Evolutionary conservation across 2,888 invertebrate species (phyloP).

Genomic region (Biston betularia): DNA sequence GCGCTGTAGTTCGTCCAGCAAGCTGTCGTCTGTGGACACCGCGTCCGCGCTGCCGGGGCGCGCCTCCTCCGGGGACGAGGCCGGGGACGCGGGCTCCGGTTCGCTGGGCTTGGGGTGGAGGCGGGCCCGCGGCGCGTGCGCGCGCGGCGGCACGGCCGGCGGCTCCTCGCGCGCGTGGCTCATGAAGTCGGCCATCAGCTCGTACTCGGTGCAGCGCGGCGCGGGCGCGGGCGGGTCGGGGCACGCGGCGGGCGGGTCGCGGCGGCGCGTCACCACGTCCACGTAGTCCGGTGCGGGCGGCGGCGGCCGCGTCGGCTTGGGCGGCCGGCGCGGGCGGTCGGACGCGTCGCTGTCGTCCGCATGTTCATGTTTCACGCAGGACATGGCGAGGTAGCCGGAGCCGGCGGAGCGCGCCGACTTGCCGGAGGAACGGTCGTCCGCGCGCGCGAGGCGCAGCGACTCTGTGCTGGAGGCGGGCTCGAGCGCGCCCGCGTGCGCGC

Average conservation of each 20-base stretch:
- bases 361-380: conserved; percentile 74
- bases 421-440: conserved; percentile 76
- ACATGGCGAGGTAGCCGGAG: conserved; percentile 81
- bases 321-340: conserved; percentile 74
- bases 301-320: conserved; percentile 69
- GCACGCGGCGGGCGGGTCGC: conserved; percentile 53
- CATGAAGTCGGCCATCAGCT: conserved; percentile 78
- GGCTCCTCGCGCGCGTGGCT: conserved; percentile 61
- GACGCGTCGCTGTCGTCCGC: conserved; percentile 74
- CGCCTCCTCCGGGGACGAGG: conserved; percentile 72
- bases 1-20: conserved; percentile 76
- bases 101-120: conserved; percentile 58
- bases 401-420: conserved; percentile 72
- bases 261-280: conserved; percentile 55
- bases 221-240: conserved; percentile 47
- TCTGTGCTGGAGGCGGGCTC: conserved; percentile 77
- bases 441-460: conserved; percentile 71
- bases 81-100: conserved; percentile 51
- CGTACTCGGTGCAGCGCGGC: conserved; percentile 74
- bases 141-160: conserved; percentile 70
- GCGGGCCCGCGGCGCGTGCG: conserved; percentile 52
- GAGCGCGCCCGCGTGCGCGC: conserved; percentile 52
- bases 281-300: conserved; percentile 63
- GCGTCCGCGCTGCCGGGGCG: conserved; percentile 68
- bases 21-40: conserved; percentile 75